Percentiles rank a stretch among this genome's conserved stretches.
Evolutionary conservation across 2,797 vertebrate genomes (phyloP).

Genomic region (Typhlichthys subterraneus): DNA sequence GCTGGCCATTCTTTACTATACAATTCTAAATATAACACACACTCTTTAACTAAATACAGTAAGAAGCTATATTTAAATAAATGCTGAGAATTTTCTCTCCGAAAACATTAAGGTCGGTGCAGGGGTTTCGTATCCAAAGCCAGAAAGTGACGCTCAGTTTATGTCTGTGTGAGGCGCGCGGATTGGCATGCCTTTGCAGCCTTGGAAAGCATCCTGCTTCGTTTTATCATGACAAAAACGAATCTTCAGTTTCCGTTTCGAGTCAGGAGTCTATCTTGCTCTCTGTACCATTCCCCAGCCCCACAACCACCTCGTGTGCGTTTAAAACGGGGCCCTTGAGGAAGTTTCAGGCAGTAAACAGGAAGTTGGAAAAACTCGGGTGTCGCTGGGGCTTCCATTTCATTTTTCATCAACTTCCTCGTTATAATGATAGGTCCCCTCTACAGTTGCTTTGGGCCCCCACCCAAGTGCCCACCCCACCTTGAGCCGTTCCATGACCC

Average conservation of each 20-base stretch:
- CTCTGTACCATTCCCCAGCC: not conserved
- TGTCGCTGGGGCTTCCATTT: conserved; percentile 73
- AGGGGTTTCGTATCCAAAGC: not conserved
- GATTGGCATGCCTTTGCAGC: conserved; percentile 7
- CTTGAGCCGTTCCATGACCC: conserved; percentile 8
- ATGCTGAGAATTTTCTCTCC: not conserved
- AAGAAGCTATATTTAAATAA: too few relatives aligned
- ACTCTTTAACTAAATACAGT: too few relatives aligned
- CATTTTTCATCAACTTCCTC: conserved; percentile 85
- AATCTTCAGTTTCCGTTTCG: conserved; percentile 21
- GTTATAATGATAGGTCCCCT: conserved; percentile 65
- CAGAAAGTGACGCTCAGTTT: not conserved
- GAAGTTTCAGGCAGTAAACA: conserved; percentile 89
- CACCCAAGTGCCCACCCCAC: not conserved
- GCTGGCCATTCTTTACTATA: too few relatives aligned
- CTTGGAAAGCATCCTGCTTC: not conserved
- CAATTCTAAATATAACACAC: too few relatives aligned
- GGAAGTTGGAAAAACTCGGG: conserved; percentile 79
- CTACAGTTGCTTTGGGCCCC: conserved; percentile 24
- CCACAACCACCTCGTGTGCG: conserved; percentile 1
- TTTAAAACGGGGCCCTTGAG: conserved; percentile 54
- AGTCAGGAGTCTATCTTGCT: not conserved
- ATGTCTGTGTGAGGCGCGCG: conserved; percentile 3
- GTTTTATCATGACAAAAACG: conserved; percentile 4
- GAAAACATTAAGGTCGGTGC: conserved; percentile 20